Conservation (phyloP, 2,113 vertebrate species). For the Oplegnathus fasciatus region DNA sequence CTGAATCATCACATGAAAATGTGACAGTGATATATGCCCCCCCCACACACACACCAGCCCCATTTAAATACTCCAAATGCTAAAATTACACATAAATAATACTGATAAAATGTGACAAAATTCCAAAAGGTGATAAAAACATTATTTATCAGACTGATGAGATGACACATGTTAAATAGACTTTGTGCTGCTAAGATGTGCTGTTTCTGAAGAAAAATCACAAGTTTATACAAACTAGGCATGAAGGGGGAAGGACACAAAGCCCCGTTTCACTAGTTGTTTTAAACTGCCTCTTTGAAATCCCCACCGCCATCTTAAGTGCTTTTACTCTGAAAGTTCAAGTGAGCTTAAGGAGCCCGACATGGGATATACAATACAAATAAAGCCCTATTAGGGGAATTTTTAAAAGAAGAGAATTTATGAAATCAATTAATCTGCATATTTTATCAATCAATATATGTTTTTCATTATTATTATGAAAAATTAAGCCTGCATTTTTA, state of each 20-base stretch:
- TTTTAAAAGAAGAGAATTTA: background rate
- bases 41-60: background rate
- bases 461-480: background rate
- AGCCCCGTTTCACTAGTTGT: constrained; percentile 51
- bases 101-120: constrained; percentile 67
- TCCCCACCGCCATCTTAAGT: background rate
- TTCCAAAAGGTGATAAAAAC: constrained; percentile 61
- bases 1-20: constrained; percentile 56
- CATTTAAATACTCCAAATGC: constrained; percentile 53
- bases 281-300: constrained; percentile 8
- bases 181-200: constrained; percentile 80
- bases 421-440: constrained; percentile 9
- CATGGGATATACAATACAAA: background rate
- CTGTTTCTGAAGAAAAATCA: constrained; percentile 69
- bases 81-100: constrained; percentile 68
- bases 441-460: constrained; percentile 5
- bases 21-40: constrained; percentile 52
- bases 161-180: constrained; percentile 61
- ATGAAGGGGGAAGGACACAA: background rate
- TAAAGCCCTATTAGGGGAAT: background rate
- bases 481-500: background rate
- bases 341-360: background rate
- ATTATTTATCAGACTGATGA: constrained; percentile 53
- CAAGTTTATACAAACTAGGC: constrained; percentile 68
- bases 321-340: constrained; percentile 8